Percentiles rank a stretch among this genome's conserved stretches.
Conservation (phyloP, 92 coral and sea anemone species). For the Bergia sp. region DNA sequence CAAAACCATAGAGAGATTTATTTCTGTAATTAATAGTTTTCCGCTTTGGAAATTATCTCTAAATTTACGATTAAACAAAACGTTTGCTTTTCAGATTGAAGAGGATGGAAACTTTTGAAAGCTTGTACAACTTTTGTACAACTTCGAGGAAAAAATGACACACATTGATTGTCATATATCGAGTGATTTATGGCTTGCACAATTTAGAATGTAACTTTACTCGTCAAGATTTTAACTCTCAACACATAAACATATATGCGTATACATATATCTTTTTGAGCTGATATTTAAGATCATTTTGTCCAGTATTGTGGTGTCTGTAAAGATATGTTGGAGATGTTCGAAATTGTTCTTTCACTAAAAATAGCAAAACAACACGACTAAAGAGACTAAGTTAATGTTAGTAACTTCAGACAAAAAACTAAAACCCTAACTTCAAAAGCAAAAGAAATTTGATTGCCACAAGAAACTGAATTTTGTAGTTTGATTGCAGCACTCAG, state of each 20-base stretch:
- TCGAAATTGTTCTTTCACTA: neutral
- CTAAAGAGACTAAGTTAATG: neutral
- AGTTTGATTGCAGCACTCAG: neutral
- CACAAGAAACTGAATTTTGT: neutral
- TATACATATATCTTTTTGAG: neutral
- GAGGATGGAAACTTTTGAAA: neutral
- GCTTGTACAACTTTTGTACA: neutral
- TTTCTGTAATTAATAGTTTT: neutral
- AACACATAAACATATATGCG: neutral
- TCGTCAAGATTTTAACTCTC: neutral
- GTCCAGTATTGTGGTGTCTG: conserved; percentile 12
- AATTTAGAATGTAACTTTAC: neutral
- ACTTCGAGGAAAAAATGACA: neutral
- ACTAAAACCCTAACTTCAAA: neutral
- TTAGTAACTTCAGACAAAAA: neutral
- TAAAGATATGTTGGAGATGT: conserved; percentile 5
- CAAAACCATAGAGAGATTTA: neutral
- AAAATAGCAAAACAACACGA: neutral
- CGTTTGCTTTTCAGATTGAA: neutral
- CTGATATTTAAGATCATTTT: conserved; percentile 13
- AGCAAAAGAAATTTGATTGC: neutral
- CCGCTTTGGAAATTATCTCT: neutral
- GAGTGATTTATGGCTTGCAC: neutral
- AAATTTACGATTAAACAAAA: neutral
- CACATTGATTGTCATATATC: neutral